These are phyloP conservation scores for Mermis nigrescens DNA, from an alignment of 2,888 invertebrate species.

Conservation along the genomic window DNA sequence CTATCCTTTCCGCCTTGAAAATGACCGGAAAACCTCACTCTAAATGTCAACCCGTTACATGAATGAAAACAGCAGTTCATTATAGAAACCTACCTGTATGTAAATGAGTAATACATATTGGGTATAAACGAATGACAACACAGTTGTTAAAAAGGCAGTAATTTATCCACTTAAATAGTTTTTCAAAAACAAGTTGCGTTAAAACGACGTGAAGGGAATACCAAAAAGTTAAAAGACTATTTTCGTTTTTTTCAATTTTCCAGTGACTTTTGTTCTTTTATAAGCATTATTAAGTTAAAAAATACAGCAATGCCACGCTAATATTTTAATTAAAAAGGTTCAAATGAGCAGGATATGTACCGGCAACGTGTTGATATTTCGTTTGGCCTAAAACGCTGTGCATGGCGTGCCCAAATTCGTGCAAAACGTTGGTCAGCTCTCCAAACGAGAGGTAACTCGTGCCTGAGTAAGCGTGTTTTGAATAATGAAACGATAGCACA, in stretches of 20 bases:
- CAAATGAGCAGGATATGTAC: slow-evolving; percentile 19
- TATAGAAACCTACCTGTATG: no score
- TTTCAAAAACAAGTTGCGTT: no score
- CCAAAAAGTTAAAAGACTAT: neutral
- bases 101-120: no score
- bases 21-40: no score
- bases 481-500: slow-evolving; percentile 19
- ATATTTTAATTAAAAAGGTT: neutral
- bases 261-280: neutral
- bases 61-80: no score
- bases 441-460: slow-evolving; percentile 38
- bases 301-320: neutral
- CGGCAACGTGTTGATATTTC: slow-evolving; percentile 78
- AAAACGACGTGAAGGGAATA: no score
- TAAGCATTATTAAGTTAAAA: slow-evolving; percentile 1
- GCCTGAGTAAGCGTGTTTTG: neutral
- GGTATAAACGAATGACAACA: no score
- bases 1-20: no score
- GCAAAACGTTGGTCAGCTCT: slow-evolving; percentile 80
- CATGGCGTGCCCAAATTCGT: slow-evolving; percentile 96
- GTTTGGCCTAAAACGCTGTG: slow-evolving; percentile 94
- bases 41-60: no score
- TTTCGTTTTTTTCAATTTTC: neutral
- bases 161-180: no score
- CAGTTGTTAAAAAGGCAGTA: no score